Evolutionary conservation across 2,797 vertebrate species (phyloP).

Genomic region (Loris lydekkerianus): DNA sequence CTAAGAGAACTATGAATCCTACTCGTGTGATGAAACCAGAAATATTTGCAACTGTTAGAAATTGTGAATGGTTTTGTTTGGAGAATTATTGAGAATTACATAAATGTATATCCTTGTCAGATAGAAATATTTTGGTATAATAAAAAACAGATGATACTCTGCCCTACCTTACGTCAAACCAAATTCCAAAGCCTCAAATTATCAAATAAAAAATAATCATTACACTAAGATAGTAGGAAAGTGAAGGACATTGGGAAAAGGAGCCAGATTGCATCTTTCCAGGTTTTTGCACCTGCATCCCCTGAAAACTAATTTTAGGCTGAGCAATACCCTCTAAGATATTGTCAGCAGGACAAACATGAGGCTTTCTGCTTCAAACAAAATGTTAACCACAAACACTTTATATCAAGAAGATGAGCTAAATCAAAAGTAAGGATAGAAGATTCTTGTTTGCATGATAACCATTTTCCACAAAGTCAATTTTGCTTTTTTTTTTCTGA

Average conservation of each 20-base stretch:
- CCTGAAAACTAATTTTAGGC: not conserved
- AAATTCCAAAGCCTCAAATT: slow-evolving; percentile 42
- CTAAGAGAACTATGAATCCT: slow-evolving; percentile 36
- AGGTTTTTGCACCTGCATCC: not conserved
- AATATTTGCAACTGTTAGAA: slow-evolving; percentile 3
- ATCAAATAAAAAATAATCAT: slow-evolving; percentile 6
- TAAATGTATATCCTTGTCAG: not conserved
- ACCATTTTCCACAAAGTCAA: not conserved
- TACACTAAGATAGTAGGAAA: not conserved
- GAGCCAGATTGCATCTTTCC: not conserved
- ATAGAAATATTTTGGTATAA: slow-evolving; percentile 39
- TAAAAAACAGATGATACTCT: not conserved
- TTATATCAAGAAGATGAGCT: not conserved
- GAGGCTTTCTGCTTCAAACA: not conserved
- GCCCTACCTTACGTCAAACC: not conserved
- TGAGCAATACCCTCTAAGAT: not conserved
- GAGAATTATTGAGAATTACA: not conserved
- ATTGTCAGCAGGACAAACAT: not conserved
- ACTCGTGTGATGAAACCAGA: not conserved
- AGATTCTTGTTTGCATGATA: not conserved
- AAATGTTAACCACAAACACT: not conserved
- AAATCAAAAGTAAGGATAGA: not conserved
- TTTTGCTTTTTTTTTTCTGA: not conserved
- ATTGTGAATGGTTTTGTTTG: slow-evolving; percentile 19
- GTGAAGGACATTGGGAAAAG: not conserved